Conservation (phyloP, 2,888 invertebrate species). For the Busseola fusca region DNA sequence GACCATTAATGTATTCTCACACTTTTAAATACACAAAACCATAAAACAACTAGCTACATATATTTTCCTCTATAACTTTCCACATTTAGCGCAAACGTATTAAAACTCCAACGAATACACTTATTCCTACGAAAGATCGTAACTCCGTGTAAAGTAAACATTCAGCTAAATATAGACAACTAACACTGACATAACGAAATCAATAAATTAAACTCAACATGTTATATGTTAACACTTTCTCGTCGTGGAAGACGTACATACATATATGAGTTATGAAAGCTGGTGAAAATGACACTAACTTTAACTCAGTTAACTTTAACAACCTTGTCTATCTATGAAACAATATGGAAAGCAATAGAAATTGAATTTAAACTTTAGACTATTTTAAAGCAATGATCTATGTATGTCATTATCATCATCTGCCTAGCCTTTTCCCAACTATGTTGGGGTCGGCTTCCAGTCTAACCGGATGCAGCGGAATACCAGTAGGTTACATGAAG, state of each 20-base stretch:
- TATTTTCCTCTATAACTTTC: too few species aligned
- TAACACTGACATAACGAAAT: slow-evolving; percentile 23
- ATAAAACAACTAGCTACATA: neutral
- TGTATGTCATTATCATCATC: too few species aligned
- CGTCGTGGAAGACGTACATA: neutral
- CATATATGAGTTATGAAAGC: slow-evolving; percentile 14
- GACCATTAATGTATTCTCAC: neutral
- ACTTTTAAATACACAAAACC: neutral
- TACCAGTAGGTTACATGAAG: too few species aligned
- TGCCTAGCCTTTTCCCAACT: too few species aligned
- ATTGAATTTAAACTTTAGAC: too few species aligned
- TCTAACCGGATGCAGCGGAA: too few species aligned
- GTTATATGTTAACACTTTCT: slow-evolving; percentile 32
- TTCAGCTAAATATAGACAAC: slow-evolving; percentile 14
- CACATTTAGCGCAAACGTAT: neutral
- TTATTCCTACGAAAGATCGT: slow-evolving; percentile 10
- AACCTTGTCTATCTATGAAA: too few species aligned
- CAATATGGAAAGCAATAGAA: too few species aligned
- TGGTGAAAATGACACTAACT: slow-evolving; percentile 17
- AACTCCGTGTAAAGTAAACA: slow-evolving; percentile 37
- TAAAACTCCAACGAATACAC: slow-evolving; percentile 8
- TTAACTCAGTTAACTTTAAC: too few species aligned
- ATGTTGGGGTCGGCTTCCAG: too few species aligned
- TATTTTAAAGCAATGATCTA: too few species aligned
- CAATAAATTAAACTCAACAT: slow-evolving; percentile 10